Evolutionary conservation across 2,888 invertebrate genomes (phyloP), one percentile per base, ranked within the genome.

Genomic region (Clusia tigrina): DNA sequence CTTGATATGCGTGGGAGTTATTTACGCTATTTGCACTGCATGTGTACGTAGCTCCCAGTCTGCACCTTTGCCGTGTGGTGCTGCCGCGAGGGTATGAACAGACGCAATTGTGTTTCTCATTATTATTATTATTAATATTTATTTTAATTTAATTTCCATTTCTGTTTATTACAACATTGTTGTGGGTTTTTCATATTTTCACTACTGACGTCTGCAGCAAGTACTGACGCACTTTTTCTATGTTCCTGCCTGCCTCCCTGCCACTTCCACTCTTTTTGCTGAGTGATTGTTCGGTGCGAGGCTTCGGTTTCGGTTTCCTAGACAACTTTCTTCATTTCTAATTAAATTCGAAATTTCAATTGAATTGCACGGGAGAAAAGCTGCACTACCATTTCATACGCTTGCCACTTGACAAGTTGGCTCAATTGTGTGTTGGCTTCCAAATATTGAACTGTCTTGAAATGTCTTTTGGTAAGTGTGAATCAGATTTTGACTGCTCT

Each of bases 301-400:
- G 32, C 32, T 32, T 12, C 12, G 32, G 6, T 32, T 12, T 32
- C 32, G 6, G 32, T 12, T 32, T 32, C 42, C 3, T 6, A 42
- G 42, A 20, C 18, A 48, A 48, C 48, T 48, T 48, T 48, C 48
- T 48, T 48, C 48, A 20, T 22, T 48, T 48, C 48, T 48, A 48
- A 48, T 48, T 48, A 48, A 3, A 48, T 48, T 48, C 20, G 2
- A 48, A 20, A 48, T 18, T 15, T 20, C 18, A 15, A 48, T n/a
- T n/a, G n/a, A n/a, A n/a, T n/a, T n/a, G n/a, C n/a, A n/a, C n/a
- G n/a, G n/a, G n/a, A 48, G 22, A 22, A 48, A 48, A 48, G 20
- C 48, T 20, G 32, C 6, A 9, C 6, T 6, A 32, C 32, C 32
- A 32, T 32, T n/a, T n/a, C n/a, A n/a, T 48, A 20, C 22, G 48